Base-by-base conservation (phyloP, 2,888 invertebrate genomes). In the Tetheella fluctuosa region DNA sequence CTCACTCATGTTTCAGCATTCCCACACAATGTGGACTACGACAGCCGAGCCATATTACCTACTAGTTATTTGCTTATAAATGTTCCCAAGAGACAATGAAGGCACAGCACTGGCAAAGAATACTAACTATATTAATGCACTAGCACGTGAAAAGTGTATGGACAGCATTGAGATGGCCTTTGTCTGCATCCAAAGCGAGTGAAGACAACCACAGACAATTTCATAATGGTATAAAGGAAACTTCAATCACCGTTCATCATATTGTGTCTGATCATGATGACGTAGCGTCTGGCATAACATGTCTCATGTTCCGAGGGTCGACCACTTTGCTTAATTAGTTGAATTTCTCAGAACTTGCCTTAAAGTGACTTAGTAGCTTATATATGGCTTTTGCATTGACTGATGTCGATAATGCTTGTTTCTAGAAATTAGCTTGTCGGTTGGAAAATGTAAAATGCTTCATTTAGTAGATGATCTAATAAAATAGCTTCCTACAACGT, bases 291-390 rank as follows among this genome's bases (percentile, higher is more conserved):
- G 53, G 53, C 15, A n/a, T 34, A 20, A 54, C 54, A 34, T 34
- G 20, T 54, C 13, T 34, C 28, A 34, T 13, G 34, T 55, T 20
- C 13, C 34, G 20, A 34, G 15, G 54, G 17, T 30, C 34, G 12
- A 13, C 54, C 37, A 55, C 55, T 55, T 55, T 55, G 20, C 55
- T 55, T 55, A 55, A 55, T 55, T 37, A 55, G 34, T 13, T 17
- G 17, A 55, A 23, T 37, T 55, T 34, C 55, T 30, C 4, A 28
- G 23, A 37, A 54, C 30, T 10, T 53, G n/a, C 30, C n/a, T 20
- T 13, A 20, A 54, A 23, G 55, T 34, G 34, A 54, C 30, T 30
- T 25, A 10, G 37, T 15, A 28, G n/a, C 28, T n/a, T 28, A 23
- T 23, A 10, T n/a, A 37, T 5, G 42, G 42, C 5, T 5, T 39